phyloP scores from a whole-genome alignment of 2,113 vertebrate genomes.

The Ranitomeya imitator region DNA sequence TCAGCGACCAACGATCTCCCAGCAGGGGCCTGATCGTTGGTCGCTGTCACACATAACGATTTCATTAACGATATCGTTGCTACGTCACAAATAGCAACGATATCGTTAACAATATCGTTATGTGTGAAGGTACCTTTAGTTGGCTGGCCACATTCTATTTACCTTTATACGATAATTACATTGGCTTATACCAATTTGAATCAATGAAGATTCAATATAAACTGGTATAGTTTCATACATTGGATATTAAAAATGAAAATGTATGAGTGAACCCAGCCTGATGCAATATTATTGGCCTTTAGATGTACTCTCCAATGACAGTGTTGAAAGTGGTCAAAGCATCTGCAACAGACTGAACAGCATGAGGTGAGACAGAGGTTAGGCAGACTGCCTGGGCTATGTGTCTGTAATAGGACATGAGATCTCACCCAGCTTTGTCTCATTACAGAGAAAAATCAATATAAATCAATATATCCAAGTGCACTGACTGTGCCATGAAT shows the following conservation, averaged over 20 bases:
- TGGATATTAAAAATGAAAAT: not conserved
- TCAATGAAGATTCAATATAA: not conserved
- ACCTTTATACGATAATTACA: not conserved
- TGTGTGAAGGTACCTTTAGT: too few species aligned
- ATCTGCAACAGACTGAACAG: constrained; percentile 32
- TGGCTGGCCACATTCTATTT: not conserved
- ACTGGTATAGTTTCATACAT: not conserved
- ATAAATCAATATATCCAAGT: constrained; percentile 34
- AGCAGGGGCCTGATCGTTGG: too few species aligned
- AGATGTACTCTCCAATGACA: constrained; percentile 1
- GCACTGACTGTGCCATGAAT: constrained; percentile 44
- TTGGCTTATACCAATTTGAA: not conserved
- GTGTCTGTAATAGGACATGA: constrained; percentile 17
- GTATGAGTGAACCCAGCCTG: not conserved
- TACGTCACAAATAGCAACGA: too few species aligned
- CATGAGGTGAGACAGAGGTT: constrained; percentile 30
- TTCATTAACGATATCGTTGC: too few species aligned
- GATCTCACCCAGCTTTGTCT: constrained; percentile 40
- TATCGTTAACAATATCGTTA: too few species aligned
- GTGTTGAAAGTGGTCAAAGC: not conserved
- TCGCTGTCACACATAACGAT: too few species aligned
- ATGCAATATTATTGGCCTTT: not conserved
- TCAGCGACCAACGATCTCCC: too few species aligned
- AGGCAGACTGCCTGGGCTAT: constrained; percentile 1
- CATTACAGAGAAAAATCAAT: constrained; percentile 32